Percentiles rank a stretch among this genome's conserved stretches.
phyloP scores from a whole-genome alignment of 1,140 invertebrate species.

The Drosophila takahashii region DNA sequence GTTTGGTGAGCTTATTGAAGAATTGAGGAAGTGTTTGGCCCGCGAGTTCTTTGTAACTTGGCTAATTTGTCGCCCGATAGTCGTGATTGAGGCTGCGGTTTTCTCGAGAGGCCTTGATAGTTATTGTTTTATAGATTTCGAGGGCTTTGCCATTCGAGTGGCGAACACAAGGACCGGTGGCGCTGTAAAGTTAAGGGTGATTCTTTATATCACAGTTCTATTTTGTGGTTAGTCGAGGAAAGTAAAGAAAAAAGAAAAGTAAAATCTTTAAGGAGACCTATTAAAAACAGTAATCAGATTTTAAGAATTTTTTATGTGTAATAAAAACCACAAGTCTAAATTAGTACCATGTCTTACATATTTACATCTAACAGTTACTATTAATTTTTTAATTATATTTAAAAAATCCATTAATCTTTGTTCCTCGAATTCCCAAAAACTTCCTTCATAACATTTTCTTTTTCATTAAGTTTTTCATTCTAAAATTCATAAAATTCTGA shows the following conservation, averaged over 20 bases:
- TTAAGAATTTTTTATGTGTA: no score
- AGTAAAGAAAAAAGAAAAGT: no score
- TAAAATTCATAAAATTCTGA: not conserved
- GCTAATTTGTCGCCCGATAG: constrained; percentile 62
- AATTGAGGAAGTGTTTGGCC: constrained; percentile 43
- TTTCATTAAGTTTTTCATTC: not conserved
- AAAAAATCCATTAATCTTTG: no score
- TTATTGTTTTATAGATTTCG: constrained; percentile 23
- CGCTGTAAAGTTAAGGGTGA: constrained; percentile 24
- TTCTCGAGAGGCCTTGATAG: constrained; percentile 49
- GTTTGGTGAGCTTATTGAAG: constrained; percentile 1
- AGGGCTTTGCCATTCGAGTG: constrained; percentile 53
- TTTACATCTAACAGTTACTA: no score
- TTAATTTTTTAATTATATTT: no score
- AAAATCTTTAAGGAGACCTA: not conserved
- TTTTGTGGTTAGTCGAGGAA: not conserved
- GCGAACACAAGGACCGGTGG: constrained; percentile 16
- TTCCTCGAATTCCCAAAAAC: not conserved
- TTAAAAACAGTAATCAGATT: no score
- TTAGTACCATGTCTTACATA: no score
- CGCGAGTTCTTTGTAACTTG: constrained; percentile 43
- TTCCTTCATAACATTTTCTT: not conserved
- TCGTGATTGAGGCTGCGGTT: constrained; percentile 48
- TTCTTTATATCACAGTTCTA: constrained; percentile 15
- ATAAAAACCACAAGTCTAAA: no score